A percentile compares a stretch with the other conserved stretches of the same genome.
These are phyloP conservation scores for Megalurothrips usitatus DNA, from an alignment of 2,888 invertebrate species.

Conservation along the genomic window DNA sequence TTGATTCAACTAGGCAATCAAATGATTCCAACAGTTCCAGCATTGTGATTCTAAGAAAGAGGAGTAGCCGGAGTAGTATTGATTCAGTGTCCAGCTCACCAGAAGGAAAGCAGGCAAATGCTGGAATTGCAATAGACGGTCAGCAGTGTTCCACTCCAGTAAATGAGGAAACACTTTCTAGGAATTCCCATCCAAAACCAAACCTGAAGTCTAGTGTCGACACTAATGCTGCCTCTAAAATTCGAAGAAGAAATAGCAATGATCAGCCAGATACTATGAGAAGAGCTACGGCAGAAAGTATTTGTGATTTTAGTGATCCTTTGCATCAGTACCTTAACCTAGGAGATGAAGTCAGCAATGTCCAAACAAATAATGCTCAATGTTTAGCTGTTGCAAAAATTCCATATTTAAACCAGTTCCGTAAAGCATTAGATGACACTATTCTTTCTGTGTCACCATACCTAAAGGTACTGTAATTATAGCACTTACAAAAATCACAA, in stretches of 20 bases:
- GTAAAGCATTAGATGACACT: conserved; percentile 68
- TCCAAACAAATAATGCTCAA: conserved; percentile 42
- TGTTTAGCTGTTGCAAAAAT: conserved; percentile 54
- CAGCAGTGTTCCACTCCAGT: background rate
- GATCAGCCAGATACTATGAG: background rate
- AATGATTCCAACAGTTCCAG: too few relatives aligned
- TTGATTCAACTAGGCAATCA: background rate
- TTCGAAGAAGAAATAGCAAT: background rate
- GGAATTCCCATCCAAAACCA: background rate
- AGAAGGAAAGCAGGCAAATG: background rate
- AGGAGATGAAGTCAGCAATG: conserved; percentile 47
- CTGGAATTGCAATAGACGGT: background rate
- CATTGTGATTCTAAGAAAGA: too few relatives aligned
- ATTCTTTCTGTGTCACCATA: conserved; percentile 82
- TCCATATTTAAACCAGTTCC: conserved; percentile 62
- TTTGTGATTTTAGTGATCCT: conserved; percentile 80
- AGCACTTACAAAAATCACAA: background rate
- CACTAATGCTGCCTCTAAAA: background rate
- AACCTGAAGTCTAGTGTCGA: background rate
- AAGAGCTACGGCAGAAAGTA: conserved; percentile 51
- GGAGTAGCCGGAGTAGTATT: background rate
- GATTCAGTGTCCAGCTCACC: background rate
- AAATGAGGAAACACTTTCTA: background rate
- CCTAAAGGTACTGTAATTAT: conserved; percentile 50
- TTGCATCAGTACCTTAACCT: conserved; percentile 55